A percentile compares a stretch with the other conserved stretches of the same genome.
These are phyloP conservation scores for Labeo catla DNA, from an alignment of 2,113 vertebrate genomes.

Conservation along the genomic window DNA sequence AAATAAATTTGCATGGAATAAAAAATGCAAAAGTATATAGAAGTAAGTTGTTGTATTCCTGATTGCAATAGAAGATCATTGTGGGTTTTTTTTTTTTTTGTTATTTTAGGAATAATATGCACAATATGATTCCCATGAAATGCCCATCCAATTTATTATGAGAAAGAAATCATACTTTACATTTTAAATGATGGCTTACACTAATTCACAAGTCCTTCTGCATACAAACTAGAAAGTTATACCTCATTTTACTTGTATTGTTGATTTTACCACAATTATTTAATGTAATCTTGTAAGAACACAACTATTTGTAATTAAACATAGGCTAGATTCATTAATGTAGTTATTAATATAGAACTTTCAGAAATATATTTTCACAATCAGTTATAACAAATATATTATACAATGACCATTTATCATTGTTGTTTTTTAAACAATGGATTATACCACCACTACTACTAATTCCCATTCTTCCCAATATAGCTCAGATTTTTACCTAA, in stretches of 20 bases:
- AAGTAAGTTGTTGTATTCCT: background rate
- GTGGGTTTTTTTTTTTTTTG: too few relatives aligned
- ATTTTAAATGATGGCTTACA: too few relatives aligned
- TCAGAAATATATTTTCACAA: background rate
- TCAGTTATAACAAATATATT: background rate
- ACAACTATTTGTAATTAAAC: background rate
- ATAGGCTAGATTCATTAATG: too few relatives aligned
- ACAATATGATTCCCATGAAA: background rate
- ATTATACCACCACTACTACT: background rate
- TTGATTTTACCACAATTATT: too few relatives aligned
- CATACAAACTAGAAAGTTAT: too few relatives aligned
- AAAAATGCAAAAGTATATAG: background rate
- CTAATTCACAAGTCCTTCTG: too few relatives aligned
- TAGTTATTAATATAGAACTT: background rate
- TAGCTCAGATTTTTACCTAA: too few relatives aligned
- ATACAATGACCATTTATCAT: background rate
- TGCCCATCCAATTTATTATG: background rate
- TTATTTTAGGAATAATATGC: background rate
- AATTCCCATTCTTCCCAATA: too few relatives aligned
- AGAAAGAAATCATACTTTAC: background rate
- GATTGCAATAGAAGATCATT: too few relatives aligned
- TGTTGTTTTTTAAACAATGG: background rate
- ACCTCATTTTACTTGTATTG: too few relatives aligned
- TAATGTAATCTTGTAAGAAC: too few relatives aligned
- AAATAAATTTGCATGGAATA: background rate